phyloP scores from a whole-genome alignment of 2,797 vertebrate species.

The Acipenser ruthenus region DNA sequence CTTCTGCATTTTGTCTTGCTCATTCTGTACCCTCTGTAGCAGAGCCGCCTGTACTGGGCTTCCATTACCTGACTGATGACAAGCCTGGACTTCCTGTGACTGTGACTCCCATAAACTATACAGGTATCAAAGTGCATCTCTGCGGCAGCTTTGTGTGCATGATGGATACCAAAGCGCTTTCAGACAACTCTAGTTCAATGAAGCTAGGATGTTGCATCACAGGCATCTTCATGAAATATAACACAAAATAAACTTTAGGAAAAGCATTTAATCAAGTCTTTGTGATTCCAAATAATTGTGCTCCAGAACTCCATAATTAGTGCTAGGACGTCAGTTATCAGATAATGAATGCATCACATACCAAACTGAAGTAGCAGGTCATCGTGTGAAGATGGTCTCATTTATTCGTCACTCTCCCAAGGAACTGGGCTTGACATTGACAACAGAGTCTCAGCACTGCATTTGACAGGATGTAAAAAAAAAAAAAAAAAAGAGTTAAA shows the following conservation, averaged over 20 bases:
- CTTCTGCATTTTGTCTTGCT: slow-evolving; percentile 61
- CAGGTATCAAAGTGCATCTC: too few species aligned
- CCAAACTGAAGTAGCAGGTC: slow-evolving; percentile 85
- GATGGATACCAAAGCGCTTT: too few species aligned
- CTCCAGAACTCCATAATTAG: too few species aligned
- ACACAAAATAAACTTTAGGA: too few species aligned
- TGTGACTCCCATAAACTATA: slow-evolving; percentile 32
- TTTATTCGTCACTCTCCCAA: slow-evolving; percentile 81
- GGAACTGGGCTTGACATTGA: slow-evolving; percentile 53
- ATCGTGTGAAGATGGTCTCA: slow-evolving; percentile 77
- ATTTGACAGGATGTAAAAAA: slow-evolving; percentile 42
- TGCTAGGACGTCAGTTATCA: too few species aligned
- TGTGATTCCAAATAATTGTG: too few species aligned
- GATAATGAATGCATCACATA: slow-evolving; percentile 34
- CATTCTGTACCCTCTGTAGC: slow-evolving; percentile 50
- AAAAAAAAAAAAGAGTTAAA: slow-evolving; percentile 7
- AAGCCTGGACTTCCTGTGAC: not conserved
- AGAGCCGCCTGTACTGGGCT: slow-evolving; percentile 27
- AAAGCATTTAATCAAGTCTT: too few species aligned
- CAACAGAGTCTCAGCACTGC: slow-evolving; percentile 55
- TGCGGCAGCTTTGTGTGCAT: too few species aligned
- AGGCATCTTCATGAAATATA: too few species aligned
- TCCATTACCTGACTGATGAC: slow-evolving; percentile 30
- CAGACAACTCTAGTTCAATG: too few species aligned
- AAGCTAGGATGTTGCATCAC: too few species aligned